Conservation (phyloP, 1,140 invertebrate genomes). For the Batillaria attramentaria region DNA sequence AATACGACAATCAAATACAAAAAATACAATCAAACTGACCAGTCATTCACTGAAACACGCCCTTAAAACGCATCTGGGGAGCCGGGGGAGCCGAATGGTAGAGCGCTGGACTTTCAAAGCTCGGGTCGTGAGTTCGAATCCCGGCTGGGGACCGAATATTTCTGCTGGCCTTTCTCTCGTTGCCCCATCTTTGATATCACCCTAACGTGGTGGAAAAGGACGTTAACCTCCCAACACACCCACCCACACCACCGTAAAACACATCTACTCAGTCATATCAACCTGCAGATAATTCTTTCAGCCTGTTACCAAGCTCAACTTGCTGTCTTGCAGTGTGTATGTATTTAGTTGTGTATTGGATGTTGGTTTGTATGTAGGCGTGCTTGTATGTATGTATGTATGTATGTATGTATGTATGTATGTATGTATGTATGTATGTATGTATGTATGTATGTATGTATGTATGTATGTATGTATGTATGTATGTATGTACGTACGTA, state of each 20-base stretch:
- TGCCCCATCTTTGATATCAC: too few relatives aligned
- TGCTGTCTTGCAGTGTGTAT: not conserved
- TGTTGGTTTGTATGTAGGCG: not conserved
- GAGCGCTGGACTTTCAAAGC: too few relatives aligned
- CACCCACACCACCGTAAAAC: not conserved
- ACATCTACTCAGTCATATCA: not conserved
- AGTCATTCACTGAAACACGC: too few relatives aligned
- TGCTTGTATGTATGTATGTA: constrained; percentile 7
- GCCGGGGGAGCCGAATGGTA: too few relatives aligned
- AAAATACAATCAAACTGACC: too few relatives aligned
- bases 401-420: constrained; percentile 13
- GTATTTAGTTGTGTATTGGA: not conserved
- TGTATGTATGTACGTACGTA: not conserved
- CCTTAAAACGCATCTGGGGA: too few relatives aligned
- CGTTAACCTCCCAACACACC: not conserved
- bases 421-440: constrained; percentile 13
- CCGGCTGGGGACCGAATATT: too few relatives aligned
- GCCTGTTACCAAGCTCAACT: not conserved
- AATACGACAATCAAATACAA: not conserved
- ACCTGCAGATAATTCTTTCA: not conserved
- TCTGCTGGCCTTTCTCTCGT: too few relatives aligned
- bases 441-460: not conserved
- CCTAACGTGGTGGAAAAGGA: too few relatives aligned
- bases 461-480: not conserved
- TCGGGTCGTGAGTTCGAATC: too few relatives aligned